Evolutionary conservation across 1,140 invertebrate species (phyloP).

Genomic region (Drosophila micromelanica): DNA sequence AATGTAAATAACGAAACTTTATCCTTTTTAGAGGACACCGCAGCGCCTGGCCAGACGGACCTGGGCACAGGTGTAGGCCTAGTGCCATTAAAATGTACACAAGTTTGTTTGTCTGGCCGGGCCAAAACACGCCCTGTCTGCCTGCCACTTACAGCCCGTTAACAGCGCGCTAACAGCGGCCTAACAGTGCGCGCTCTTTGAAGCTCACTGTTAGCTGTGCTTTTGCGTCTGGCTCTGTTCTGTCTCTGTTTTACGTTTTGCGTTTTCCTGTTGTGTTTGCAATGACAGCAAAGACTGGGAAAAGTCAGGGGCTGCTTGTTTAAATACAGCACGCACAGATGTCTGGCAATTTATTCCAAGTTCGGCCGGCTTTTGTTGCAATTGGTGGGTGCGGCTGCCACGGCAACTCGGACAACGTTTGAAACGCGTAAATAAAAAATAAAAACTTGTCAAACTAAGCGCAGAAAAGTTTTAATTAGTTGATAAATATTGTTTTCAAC

Average conservation of each 20-base stretch:
- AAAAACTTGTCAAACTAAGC: background rate
- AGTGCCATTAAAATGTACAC: constrained; percentile 27
- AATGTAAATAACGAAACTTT: constrained; percentile 43
- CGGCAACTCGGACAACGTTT: constrained; percentile 19
- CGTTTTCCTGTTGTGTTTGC: constrained; percentile 60
- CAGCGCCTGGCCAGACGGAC: constrained; percentile 16
- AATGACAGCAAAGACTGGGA: constrained; percentile 41
- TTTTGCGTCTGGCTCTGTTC: constrained; percentile 28
- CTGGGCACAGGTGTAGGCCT: constrained; percentile 30
- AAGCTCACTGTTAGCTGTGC: constrained; percentile 58
- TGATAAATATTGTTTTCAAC: background rate
- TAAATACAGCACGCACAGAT: constrained; percentile 76
- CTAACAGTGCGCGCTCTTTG: constrained; percentile 44
- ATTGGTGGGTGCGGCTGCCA: constrained; percentile 47
- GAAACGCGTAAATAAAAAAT: constrained; percentile 43
- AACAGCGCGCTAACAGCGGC: constrained; percentile 35
- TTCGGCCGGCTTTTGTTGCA: constrained; percentile 78
- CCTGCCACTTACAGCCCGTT: constrained; percentile 3
- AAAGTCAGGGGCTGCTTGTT: constrained; percentile 57
- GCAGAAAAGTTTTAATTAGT: background rate
- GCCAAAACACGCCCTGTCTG: constrained; percentile 24
- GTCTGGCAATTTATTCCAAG: constrained; percentile 79
- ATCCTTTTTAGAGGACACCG: constrained; percentile 46
- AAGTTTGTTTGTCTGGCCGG: constrained; percentile 25
- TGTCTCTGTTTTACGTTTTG: constrained; percentile 24